A percentile compares a stretch with the other conserved stretches of the same genome.
Evolutionary conservation across 2,113 vertebrate genomes (phyloP).

Genomic region (Gobiocypris rarus): DNA sequence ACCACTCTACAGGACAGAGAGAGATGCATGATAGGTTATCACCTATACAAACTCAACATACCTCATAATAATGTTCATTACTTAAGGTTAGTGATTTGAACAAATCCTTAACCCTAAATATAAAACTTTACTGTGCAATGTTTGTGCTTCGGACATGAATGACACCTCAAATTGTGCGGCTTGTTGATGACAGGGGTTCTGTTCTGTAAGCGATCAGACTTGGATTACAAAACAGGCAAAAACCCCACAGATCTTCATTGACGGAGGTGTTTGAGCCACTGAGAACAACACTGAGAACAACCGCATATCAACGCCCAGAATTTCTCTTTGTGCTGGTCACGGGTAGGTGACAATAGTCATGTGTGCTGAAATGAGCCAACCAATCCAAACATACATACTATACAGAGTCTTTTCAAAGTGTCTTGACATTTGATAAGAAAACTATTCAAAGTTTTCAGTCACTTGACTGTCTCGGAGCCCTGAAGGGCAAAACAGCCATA

Average conservation of each 20-base stretch:
- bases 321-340: not conserved
- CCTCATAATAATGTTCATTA: not conserved
- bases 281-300: too few species aligned
- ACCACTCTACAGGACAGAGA: slow-evolving; percentile 84
- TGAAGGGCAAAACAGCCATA: too few species aligned
- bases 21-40: slow-evolving; percentile 9
- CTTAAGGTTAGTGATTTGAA: not conserved
- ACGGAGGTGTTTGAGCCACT: not conserved
- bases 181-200: not conserved
- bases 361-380: not conserved
- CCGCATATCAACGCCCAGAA: too few species aligned
- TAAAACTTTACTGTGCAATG: not conserved
- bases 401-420: not conserved
- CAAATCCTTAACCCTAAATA: not conserved
- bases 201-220: not conserved
- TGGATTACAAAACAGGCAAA: not conserved
- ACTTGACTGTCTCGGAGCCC: too few species aligned
- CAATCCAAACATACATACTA: not conserved
- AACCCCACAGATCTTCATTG: not conserved
- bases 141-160: not conserved
- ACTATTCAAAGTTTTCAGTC: not conserved
- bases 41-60: not conserved
- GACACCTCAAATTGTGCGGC: not conserved
- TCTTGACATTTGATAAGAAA: slow-evolving; percentile 4
- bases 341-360: too few species aligned